Evolutionary conservation across 2,888 invertebrate species (phyloP).

Genomic region (Tiliacea citrago): DNA sequence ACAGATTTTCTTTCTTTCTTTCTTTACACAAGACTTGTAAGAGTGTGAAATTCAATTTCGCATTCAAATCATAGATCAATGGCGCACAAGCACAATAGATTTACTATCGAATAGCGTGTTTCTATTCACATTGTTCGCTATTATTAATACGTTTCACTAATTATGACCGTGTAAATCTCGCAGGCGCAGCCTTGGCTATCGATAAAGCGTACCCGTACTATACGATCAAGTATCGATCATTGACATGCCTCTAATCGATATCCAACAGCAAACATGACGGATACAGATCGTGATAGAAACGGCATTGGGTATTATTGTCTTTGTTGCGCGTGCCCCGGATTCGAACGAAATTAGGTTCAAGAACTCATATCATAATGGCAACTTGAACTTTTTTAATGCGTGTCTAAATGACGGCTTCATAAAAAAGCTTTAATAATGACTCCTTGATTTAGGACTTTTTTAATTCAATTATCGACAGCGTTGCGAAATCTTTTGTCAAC

Average conservation of each 20-base stretch:
- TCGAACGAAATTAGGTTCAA: slow-evolving; percentile 84
- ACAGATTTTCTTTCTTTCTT: no score
- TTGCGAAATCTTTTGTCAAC: slow-evolving; percentile 55
- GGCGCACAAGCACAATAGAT: slow-evolving; percentile 48
- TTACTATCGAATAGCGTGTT: slow-evolving; percentile 61
- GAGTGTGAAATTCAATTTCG: slow-evolving; percentile 64
- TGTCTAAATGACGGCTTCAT: slow-evolving; percentile 60
- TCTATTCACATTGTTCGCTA: slow-evolving; percentile 57
- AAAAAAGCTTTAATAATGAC: slow-evolving; percentile 45
- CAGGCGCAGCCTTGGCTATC: slow-evolving; percentile 72
- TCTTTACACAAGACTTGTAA: slow-evolving; percentile 43
- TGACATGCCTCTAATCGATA: slow-evolving; percentile 81
- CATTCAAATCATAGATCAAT: slow-evolving; percentile 63
- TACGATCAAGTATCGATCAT: slow-evolving; percentile 78
- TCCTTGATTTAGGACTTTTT: slow-evolving; percentile 56
- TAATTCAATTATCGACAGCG: slow-evolving; percentile 47
- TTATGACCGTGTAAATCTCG: slow-evolving; percentile 71
- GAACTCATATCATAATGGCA: slow-evolving; percentile 72
- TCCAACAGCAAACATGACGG: slow-evolving; percentile 78
- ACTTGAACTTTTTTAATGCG: slow-evolving; percentile 64
- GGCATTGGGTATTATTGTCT: slow-evolving; percentile 86
- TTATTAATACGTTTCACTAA: slow-evolving; percentile 70
- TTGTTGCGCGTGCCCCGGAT: slow-evolving; percentile 83
- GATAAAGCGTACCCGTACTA: slow-evolving; percentile 62
- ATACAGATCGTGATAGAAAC: slow-evolving; percentile 82